Evolutionary conservation across 53 echinoderm and acorn worm species (phyloP).

Genomic region (Echinarachnius parma): DNA sequence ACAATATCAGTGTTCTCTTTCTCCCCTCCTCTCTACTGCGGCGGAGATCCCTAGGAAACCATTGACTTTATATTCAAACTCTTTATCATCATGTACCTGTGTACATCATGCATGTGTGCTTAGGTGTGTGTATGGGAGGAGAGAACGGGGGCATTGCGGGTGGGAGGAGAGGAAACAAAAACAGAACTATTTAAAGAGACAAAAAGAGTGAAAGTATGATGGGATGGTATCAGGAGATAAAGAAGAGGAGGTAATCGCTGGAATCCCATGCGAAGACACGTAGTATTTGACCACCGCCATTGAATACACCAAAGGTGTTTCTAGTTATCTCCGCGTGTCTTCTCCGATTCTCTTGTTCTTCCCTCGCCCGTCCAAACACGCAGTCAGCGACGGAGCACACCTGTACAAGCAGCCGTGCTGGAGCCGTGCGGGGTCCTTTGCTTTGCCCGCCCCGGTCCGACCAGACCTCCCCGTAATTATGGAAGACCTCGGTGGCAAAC

Average conservation of each 20-base stretch:
- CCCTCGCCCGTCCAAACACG: neutral
- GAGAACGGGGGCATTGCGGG: neutral
- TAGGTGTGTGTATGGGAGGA: neutral
- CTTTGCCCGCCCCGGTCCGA: neutral
- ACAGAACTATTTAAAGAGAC: constrained; percentile 11
- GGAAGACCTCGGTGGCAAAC: constrained; percentile 6
- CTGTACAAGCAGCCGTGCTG: constrained; percentile 29
- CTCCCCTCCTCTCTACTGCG: neutral
- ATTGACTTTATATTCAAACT: too few relatives aligned
- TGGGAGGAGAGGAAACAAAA: constrained; percentile 10
- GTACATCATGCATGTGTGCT: too few relatives aligned
- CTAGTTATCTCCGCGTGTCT: neutral
- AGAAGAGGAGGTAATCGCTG: constrained; percentile 20
- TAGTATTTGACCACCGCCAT: constrained; percentile 31
- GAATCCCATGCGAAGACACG: constrained; percentile 37
- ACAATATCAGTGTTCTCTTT: neutral
- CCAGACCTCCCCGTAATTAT: neutral
- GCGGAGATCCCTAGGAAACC: too few relatives aligned
- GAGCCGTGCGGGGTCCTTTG: constrained; percentile 32
- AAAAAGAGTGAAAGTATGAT: neutral
- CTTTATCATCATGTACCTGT: too few relatives aligned
- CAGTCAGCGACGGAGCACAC: neutral
- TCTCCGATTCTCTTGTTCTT: neutral
- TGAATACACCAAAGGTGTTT: constrained; percentile 28
- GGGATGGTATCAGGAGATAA: neutral